Conservation (phyloP, 2,888 invertebrate genomes). For the Prionchulus punctatus region DNA sequence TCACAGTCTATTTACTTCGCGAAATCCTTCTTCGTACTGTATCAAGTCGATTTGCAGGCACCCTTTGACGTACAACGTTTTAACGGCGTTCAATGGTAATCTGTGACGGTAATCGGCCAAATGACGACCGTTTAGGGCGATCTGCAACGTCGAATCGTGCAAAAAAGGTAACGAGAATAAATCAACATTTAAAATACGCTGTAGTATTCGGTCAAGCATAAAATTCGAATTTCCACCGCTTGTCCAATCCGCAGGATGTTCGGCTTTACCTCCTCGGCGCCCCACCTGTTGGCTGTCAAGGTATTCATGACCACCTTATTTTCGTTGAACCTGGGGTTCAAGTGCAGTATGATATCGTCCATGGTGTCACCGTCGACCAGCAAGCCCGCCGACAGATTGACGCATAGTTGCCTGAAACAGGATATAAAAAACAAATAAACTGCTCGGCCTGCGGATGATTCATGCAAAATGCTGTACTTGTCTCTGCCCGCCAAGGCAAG, state of each 20-base stretch:
- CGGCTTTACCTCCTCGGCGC: slow-evolving; percentile 1
- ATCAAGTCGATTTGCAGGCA: not conserved
- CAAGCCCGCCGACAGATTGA: slow-evolving; percentile 11
- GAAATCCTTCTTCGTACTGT: not conserved
- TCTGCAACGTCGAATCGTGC: too few species aligned
- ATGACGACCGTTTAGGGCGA: not conserved
- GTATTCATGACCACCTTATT: slow-evolving; percentile 10
- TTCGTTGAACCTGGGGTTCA: slow-evolving; percentile 8
- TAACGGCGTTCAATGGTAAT: not conserved
- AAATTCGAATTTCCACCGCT: slow-evolving; percentile 5
- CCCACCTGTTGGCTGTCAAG: slow-evolving; percentile 8
- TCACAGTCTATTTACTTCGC: too few species aligned
- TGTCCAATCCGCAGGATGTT: not conserved
- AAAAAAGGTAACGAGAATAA: too few species aligned
- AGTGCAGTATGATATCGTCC: slow-evolving; percentile 12
- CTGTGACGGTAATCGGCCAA: not conserved
- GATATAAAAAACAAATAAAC: too few species aligned
- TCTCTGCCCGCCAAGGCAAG: slow-evolving; percentile 1
- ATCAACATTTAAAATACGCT: slow-evolving; percentile 2
- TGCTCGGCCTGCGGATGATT: not conserved
- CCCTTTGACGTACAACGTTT: not conserved
- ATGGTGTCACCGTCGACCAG: slow-evolving; percentile 10
- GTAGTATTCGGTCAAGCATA: slow-evolving; percentile 3
- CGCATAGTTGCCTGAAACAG: slow-evolving; percentile 6
- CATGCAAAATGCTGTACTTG: not conserved